phyloP scores from a whole-genome alignment of 2,797 vertebrate genomes.

The Pangasius sanitwongsei region DNA sequence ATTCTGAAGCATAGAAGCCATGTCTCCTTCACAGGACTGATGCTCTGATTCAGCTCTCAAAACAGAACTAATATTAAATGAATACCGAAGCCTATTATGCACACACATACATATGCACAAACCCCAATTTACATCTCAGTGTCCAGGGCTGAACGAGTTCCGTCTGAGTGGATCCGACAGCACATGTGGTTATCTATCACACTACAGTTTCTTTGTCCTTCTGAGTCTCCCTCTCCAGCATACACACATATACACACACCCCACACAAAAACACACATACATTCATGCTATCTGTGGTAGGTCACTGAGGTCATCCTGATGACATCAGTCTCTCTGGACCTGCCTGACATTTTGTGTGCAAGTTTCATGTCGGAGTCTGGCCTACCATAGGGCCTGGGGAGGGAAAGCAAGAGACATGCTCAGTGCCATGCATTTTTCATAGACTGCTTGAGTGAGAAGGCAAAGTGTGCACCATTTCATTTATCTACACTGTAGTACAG shows the following conservation, averaged over 20 bases:
- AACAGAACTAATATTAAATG: neutral
- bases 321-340: constrained; percentile 21
- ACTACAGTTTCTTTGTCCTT: constrained; percentile 1
- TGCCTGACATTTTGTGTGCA: constrained; percentile 41
- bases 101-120: constrained; percentile 10
- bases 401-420: constrained; percentile 22
- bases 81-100: neutral
- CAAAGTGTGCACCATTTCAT: constrained; percentile 38
- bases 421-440: constrained; percentile 53
- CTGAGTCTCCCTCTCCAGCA: neutral
- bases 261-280: neutral
- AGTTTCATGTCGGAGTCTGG: constrained; percentile 9
- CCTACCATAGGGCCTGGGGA: constrained; percentile 14
- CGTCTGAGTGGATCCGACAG: neutral
- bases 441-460: constrained; percentile 12
- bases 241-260: neutral
- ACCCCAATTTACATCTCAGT: constrained; percentile 2
- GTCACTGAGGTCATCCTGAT: constrained; percentile 20
- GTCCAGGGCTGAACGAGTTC: neutral
- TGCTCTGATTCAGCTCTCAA: neutral
- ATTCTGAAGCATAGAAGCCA: neutral
- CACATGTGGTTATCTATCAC: neutral
- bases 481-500: constrained; percentile 34
- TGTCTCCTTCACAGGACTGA: neutral
- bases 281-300: neutral